Evolutionary conservation across 2,113 vertebrate genomes (phyloP), one percentile per base, ranked within the genome.

Genomic region (Paradoxurus hermaphroditus): DNA sequence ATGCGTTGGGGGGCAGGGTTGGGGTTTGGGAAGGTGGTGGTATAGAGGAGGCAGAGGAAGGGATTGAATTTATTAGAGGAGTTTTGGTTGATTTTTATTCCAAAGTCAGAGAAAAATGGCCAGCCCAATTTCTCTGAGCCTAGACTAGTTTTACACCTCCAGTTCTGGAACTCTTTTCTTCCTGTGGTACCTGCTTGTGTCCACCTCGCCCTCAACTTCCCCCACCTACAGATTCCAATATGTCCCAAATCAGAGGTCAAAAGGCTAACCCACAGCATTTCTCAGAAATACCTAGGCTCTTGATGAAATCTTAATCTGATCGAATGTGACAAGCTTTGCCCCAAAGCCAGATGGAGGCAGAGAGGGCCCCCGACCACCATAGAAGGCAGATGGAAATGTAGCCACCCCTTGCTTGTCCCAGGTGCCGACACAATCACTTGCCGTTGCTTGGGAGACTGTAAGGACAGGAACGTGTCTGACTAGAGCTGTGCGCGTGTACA

Each of bases 321-420:
- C n/a, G 84, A 84, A 97, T 70, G 68, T 93, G 86, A 83, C 41
- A 77, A 90, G 81, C 16, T 82, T 97, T 97, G 62, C 27, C 81
- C 73, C 41, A 77, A 92, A 81, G n/a, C 79, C 72, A 86, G 81
- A 86, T 96, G 72, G 85, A 85, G 59, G 34, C 56, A 86, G 56
- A 84, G 36, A 44, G 46, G 6, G 19, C 11, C 12, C 56, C 49
- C 94, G 46, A 34, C 31, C 25, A 34, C n/a, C 13, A 31, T 11
- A 88, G 27, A 34, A 44, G 15, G 25, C 36, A 51, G 36, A 75
- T 3, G 5, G 56, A 95, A 27, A 70, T 39, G 25, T 15, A 86
- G 19, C n/a, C 25, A 82, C n/a, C 53, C 25, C 81, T 86, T 92
- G 85, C 49, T 75, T 82, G 41, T 82, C 73, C 59, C 34, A 14